A percentile compares a stretch with the other conserved stretches of the same genome.
phyloP scores from a whole-genome alignment of 2,797 vertebrate species.

The Gobionotothen gibberifrons region DNA sequence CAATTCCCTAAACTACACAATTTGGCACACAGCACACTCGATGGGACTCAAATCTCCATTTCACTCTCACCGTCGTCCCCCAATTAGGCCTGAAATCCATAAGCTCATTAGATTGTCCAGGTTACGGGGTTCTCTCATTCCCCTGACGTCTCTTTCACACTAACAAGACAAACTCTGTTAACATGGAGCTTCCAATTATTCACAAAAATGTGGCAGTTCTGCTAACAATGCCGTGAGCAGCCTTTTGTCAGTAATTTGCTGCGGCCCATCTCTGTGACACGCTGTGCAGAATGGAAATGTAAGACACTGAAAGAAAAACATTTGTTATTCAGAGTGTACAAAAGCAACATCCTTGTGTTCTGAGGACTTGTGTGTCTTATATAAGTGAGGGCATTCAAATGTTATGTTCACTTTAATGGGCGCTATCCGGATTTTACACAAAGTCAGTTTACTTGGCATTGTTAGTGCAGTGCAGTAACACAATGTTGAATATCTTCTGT shows the following conservation, averaged over 20 bases:
- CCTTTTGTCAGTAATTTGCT: conserved; percentile 58
- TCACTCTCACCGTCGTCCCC: conserved; percentile 48
- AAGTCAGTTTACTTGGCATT: too few relatives aligned
- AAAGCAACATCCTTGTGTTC: not conserved
- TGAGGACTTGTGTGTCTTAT: not conserved
- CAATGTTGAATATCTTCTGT: too few relatives aligned
- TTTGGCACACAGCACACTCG: conserved; percentile 33
- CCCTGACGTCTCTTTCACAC: conserved; percentile 58
- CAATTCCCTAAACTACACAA: conserved; percentile 34
- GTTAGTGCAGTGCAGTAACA: too few relatives aligned
- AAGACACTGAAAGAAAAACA: conserved; percentile 6
- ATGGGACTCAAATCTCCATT: conserved; percentile 32
- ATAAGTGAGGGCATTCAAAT: not conserved
- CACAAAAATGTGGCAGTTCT: conserved; percentile 32
- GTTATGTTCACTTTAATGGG: not conserved
- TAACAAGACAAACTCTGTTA: conserved; percentile 77
- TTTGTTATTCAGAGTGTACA: not conserved
- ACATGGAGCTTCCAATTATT: conserved; percentile 74
- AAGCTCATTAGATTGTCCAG: conserved; percentile 76
- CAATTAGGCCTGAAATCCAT: conserved; percentile 78
- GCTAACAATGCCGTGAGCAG: conserved; percentile 36
- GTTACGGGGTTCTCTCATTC: conserved; percentile 55
- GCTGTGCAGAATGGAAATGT: conserved; percentile 15
- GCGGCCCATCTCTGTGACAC: conserved; percentile 17
- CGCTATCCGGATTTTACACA: not conserved